Evolutionary conservation across 2,113 vertebrate species (phyloP), one percentile per base, ranked within the genome.

Genomic region (Ginglymostoma cirratum): DNA sequence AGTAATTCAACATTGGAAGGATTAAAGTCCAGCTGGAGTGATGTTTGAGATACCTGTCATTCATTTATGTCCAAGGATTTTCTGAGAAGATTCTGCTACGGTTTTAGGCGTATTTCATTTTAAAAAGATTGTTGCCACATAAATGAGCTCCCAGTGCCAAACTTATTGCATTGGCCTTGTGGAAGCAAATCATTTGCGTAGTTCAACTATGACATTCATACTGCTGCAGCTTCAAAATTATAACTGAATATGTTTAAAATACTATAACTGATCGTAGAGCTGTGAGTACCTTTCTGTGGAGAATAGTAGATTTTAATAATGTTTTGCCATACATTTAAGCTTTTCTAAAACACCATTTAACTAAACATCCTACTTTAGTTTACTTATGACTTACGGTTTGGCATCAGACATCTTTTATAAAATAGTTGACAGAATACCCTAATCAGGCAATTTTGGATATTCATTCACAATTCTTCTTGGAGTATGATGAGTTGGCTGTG

Each of bases 41-140:
- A 90, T 90, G 48, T 89, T 17, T 61, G 87, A 55, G 48, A 52
- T 61, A 61, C 34, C 52, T 90, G 87, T 27, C 55, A 61, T 34
- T 90, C 87, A 90, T 90, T 90, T 65, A 90, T 34, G 87, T 61
- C 52, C 61, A 34, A 65, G 87, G 87, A 90, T 90, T 90, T 90
- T 90, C 87, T 90, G 87, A 61, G 86, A 15, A 90, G 87, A 90
- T 90, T 90, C 87, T 61, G 52, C 5, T 90, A 52, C 4, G 24
- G 23, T 90, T 90, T 90, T 90, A 30, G 48, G 6, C 15, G 17
- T 14, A 90, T 52, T 61, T 90, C 48, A 90, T 90, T 90, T 90
- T 61, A n/a, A 65, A 83, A 52, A n/a, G 87, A 27, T 30, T 61
- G 55, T n/a, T 90, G 27, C 87, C 55, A 34, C 52, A 90, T 90